Conservation (phyloP, 2,888 invertebrate species). For the Tinea pellionella region DNA sequence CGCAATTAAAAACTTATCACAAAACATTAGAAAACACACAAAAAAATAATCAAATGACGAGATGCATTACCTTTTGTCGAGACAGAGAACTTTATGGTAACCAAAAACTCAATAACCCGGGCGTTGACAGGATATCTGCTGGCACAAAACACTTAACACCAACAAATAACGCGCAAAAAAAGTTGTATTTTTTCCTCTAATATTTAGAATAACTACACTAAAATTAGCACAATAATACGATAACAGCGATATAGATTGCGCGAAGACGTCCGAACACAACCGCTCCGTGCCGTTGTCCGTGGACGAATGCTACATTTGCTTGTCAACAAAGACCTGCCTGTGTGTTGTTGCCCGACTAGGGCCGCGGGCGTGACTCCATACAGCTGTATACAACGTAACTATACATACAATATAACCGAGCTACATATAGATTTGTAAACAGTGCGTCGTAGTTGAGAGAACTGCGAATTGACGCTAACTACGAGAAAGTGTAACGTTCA, state of each 20-base stretch:
- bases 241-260: background rate
- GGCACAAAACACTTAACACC: conserved; percentile 7
- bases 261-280: background rate
- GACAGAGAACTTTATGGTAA: background rate
- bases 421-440: no score
- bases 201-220: conserved; percentile 7
- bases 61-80: conserved; percentile 2
- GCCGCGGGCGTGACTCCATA: background rate
- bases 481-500: no score
- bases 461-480: background rate
- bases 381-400: background rate
- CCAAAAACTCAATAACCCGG: background rate
- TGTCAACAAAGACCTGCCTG: conserved; percentile 2
- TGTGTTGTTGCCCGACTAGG: background rate
- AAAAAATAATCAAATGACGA: background rate
- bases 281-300: background rate
- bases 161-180: conserved; percentile 3
- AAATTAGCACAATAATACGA: conserved; percentile 11
- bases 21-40: no score
- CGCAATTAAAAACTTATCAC: no score
- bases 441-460: background rate
- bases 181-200: background rate
- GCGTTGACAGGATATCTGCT: background rate
- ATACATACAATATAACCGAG: background rate
- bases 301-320: background rate